phyloP scores from a whole-genome alignment of 2,888 invertebrate genomes.

The Eugnorisma glareosa region DNA sequence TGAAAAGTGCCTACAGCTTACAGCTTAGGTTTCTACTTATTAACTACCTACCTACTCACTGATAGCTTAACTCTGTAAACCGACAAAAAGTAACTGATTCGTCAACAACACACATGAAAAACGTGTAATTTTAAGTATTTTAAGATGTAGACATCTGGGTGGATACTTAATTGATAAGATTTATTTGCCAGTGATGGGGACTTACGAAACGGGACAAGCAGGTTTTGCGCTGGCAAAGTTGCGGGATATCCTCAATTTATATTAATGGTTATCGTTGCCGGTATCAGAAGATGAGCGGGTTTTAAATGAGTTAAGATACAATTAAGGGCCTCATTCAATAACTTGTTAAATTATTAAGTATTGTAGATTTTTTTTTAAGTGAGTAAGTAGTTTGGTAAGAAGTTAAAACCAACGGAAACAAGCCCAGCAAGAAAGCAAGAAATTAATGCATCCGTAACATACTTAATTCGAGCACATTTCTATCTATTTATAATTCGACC shows the following conservation, averaged over 20 bases:
- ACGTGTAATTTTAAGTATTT: slow-evolving; percentile 30
- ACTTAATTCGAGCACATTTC: slow-evolving; percentile 30
- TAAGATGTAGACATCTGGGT: slow-evolving; percentile 1
- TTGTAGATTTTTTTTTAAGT: background rate
- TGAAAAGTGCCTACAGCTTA: background rate
- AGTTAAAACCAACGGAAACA: slow-evolving; percentile 36
- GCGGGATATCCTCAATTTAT: slow-evolving; percentile 46
- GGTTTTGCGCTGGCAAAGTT: slow-evolving; percentile 42
- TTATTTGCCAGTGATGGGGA: slow-evolving; percentile 21
- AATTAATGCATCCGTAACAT: slow-evolving; percentile 23
- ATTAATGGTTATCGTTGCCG: slow-evolving; percentile 19
- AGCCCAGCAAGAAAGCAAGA: slow-evolving; percentile 12
- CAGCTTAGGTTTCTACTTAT: background rate
- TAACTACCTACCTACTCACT: background rate
- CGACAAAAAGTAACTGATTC: background rate
- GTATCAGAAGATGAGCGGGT: slow-evolving; percentile 1
- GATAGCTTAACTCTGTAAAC: background rate
- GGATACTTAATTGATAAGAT: slow-evolving; percentile 44
- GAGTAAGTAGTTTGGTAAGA: background rate
- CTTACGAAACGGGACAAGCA: slow-evolving; percentile 49
- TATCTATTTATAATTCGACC: slow-evolving; percentile 21
- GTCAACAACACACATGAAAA: slow-evolving; percentile 13
- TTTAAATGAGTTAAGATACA: slow-evolving; percentile 37
- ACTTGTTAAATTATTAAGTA: slow-evolving; percentile 11
- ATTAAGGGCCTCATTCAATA: slow-evolving; percentile 9